Conservation (phyloP, 2,888 invertebrate genomes). For the Athalia cordata region DNA sequence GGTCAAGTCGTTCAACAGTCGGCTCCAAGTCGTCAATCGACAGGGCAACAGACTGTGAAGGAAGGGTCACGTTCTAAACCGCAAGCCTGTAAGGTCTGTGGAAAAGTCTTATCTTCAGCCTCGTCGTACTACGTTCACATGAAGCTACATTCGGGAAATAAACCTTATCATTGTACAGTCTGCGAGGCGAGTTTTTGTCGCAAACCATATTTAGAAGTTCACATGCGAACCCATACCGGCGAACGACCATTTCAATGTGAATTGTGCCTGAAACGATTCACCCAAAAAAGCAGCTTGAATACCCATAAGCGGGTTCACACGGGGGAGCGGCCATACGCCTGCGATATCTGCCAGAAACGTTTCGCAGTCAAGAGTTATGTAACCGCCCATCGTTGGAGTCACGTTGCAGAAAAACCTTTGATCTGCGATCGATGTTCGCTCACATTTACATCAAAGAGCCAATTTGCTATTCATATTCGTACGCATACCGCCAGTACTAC, state of each 20-base stretch:
- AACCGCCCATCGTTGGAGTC: conserved; percentile 87
- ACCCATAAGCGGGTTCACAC: conserved; percentile 89
- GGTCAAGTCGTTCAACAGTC: conserved; percentile 55
- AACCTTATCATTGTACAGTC: conserved; percentile 86
- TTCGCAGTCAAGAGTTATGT: conserved; percentile 89
- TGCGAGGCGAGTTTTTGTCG: conserved; percentile 88
- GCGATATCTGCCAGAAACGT: conserved; percentile 86
- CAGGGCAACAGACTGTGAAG: conserved; percentile 68
- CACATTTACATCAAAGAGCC: conserved; percentile 84
- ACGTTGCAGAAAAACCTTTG: conserved; percentile 84
- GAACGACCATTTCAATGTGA: conserved; percentile 86
- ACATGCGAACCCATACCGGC: conserved; percentile 88
- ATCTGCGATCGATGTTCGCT: conserved; percentile 84
- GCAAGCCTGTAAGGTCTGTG: conserved; percentile 86
- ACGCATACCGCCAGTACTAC: conserved; percentile 82
- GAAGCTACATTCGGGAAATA: conserved; percentile 87
- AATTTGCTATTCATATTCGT: conserved; percentile 86
- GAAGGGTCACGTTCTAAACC: conserved; percentile 79
- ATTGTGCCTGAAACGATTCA: conserved; percentile 85
- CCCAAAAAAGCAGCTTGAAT: conserved; percentile 88
- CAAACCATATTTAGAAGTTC: conserved; percentile 87
- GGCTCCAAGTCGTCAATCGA: conserved; percentile 67
- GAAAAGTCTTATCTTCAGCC: conserved; percentile 85
- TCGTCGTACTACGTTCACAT: conserved; percentile 89
- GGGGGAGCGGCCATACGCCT: conserved; percentile 86